Percentiles rank a stretch among this genome's conserved stretches.
phyloP scores from a whole-genome alignment of 2,797 vertebrate genomes.

The Eulemur rubriventer region DNA sequence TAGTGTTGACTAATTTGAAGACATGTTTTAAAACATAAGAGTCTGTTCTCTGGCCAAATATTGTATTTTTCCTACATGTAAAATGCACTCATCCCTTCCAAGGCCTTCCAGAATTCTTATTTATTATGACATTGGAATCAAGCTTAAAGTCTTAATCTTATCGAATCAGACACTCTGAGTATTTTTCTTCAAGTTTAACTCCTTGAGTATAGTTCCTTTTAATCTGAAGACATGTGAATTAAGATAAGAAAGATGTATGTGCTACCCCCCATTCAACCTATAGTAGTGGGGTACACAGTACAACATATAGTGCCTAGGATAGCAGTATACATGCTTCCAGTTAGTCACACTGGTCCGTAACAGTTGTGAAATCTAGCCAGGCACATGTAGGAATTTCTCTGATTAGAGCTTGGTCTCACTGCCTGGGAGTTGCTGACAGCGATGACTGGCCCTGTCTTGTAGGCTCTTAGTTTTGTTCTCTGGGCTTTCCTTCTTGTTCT shows the following conservation, averaged over 20 bases:
- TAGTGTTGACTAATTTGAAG: neutral
- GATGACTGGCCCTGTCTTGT: neutral
- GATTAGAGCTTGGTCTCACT: neutral
- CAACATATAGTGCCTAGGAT: neutral
- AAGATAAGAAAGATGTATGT: neutral
- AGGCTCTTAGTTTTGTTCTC: neutral
- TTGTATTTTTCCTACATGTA: neutral
- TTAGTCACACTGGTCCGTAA: neutral
- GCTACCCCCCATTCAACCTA: rapidly evolving
- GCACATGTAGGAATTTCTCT: neutral
- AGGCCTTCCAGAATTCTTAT: neutral
- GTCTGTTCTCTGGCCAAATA: neutral
- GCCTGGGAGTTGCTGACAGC: neutral
- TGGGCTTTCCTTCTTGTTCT: neutral
- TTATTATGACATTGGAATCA: neutral
- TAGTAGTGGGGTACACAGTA: neutral
- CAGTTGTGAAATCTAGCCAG: neutral
- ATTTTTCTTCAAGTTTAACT: neutral
- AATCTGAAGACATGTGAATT: neutral
- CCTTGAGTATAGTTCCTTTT: neutral
- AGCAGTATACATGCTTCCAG: neutral
- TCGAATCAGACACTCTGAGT: neutral
- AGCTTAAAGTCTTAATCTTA: neutral
- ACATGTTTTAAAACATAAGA: slow-evolving; percentile 9
- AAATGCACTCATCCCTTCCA: neutral